Conservation (phyloP, 2,888 invertebrate genomes). For the Drosophila neotestacea region DNA sequence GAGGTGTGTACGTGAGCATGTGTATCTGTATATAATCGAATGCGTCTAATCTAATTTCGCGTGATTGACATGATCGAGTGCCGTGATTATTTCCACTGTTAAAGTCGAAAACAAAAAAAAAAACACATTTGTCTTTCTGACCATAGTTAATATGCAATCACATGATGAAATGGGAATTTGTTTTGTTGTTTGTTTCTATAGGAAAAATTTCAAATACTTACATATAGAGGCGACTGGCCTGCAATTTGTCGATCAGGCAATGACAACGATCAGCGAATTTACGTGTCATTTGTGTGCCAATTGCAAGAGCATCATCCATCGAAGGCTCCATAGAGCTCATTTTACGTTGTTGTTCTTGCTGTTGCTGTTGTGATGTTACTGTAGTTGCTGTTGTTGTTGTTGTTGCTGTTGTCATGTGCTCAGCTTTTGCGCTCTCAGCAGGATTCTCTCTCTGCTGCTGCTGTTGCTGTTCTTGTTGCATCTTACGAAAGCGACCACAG, state of each 20-base stretch:
- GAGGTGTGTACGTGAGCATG: slow-evolving; percentile 8
- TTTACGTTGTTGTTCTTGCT: slow-evolving; percentile 67
- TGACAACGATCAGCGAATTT: slow-evolving; percentile 66
- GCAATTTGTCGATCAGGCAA: slow-evolving; percentile 66
- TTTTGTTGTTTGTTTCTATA: too few species aligned
- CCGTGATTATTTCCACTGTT: slow-evolving; percentile 46
- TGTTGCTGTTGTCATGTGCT: slow-evolving; percentile 13
- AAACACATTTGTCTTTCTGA: neutral
- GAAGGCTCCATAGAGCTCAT: slow-evolving; percentile 72
- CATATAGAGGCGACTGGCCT: slow-evolving; percentile 82
- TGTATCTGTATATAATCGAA: neutral
- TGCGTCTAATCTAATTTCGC: slow-evolving; percentile 40
- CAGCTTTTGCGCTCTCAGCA: slow-evolving; percentile 21
- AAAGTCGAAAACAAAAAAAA: slow-evolving; percentile 2
- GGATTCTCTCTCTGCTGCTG: slow-evolving; percentile 12
- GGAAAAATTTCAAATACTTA: slow-evolving; percentile 62
- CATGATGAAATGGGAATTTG: slow-evolving; percentile 27
- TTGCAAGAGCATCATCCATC: slow-evolving; percentile 81
- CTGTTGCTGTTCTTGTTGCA: slow-evolving; percentile 45
- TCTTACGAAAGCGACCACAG: slow-evolving; percentile 53
- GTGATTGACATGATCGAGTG: slow-evolving; percentile 66
- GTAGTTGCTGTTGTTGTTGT: slow-evolving; percentile 27
- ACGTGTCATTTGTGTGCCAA: slow-evolving; percentile 82
- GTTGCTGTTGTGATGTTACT: slow-evolving; percentile 40
- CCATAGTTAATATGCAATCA: slow-evolving; percentile 16